A percentile compares a stretch with the other conserved stretches of the same genome.
Conservation (phyloP, 2,113 vertebrate genomes). For the Sterrhoptilus dennistouni region DNA sequence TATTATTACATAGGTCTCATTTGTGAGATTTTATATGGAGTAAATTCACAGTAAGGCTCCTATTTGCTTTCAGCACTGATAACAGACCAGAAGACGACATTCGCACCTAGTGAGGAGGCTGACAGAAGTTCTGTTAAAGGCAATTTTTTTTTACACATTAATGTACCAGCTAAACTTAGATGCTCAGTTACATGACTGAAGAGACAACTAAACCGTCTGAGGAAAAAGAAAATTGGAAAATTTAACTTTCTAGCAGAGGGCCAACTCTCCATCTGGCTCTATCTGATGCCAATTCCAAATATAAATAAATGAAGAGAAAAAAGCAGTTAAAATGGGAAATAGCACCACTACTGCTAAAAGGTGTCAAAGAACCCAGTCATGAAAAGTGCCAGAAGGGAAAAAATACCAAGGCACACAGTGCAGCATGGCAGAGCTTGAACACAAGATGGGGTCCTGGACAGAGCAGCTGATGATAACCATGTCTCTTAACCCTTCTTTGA, state of each 20-base stretch:
- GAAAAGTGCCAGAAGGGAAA: not conserved
- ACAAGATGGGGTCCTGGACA: not conserved
- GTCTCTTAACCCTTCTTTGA: not conserved
- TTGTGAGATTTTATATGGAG: not conserved
- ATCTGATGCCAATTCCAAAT: not conserved
- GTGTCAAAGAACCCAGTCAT: not conserved
- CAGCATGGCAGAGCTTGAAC: not conserved
- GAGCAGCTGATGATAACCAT: not conserved
- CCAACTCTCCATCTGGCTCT: slow-evolving; percentile 31
- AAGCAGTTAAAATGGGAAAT: not conserved
- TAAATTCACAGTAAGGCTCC: not conserved
- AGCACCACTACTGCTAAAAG: not conserved
- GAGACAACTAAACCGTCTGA: not conserved
- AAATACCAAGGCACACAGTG: not conserved
- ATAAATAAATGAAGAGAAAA: slow-evolving; percentile 19
- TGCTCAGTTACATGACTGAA: not conserved
- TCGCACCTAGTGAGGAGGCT: not conserved
- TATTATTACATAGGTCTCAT: not conserved
- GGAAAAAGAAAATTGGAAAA: slow-evolving; percentile 18
- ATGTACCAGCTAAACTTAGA: slow-evolving; percentile 30
- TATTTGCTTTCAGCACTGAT: not conserved
- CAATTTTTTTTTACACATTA: not conserved
- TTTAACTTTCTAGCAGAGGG: not conserved
- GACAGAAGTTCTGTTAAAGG: not conserved
- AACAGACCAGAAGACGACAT: not conserved